Conservation (phyloP, 1,140 invertebrate genomes). For the Drosophila trapezifrons region DNA sequence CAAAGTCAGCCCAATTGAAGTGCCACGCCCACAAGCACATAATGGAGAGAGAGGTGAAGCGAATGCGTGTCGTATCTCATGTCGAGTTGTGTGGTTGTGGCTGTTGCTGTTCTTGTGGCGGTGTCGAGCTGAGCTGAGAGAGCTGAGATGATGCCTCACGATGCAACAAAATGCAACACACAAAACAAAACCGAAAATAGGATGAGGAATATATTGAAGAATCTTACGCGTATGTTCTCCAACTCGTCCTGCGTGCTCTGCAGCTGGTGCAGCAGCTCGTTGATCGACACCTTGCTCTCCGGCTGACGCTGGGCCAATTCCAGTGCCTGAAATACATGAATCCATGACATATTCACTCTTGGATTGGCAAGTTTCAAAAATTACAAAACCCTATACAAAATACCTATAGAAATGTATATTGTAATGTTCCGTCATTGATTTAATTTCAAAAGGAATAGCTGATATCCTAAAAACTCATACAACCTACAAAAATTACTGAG, state of each 20-base stretch:
- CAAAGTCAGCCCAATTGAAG: slow-evolving; percentile 73
- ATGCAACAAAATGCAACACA: slow-evolving; percentile 84
- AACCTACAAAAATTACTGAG: too few species aligned
- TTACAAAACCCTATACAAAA: not conserved
- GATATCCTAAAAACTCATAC: not conserved
- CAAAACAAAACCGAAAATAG: slow-evolving; percentile 83
- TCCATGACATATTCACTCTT: not conserved
- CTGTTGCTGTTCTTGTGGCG: slow-evolving; percentile 19
- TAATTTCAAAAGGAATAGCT: not conserved
- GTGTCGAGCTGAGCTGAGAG: slow-evolving; percentile 21
- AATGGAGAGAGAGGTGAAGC: slow-evolving; percentile 38
- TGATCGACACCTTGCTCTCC: slow-evolving; percentile 88
- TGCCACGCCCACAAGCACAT: slow-evolving; percentile 43
- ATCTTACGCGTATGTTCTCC: slow-evolving; percentile 92
- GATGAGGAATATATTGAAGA: slow-evolving; percentile 84
- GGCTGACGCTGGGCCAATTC: slow-evolving; percentile 86
- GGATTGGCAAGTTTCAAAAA: too few species aligned
- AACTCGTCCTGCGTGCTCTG: slow-evolving; percentile 92
- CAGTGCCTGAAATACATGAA: slow-evolving; percentile 85
- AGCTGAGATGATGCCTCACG: slow-evolving; percentile 51
- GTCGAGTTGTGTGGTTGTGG: slow-evolving; percentile 25
- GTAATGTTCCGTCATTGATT: not conserved
- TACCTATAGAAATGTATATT: not conserved
- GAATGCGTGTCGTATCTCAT: slow-evolving; percentile 46
- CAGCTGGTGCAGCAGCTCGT: slow-evolving; percentile 91